phyloP scores from a whole-genome alignment of 2,797 vertebrate genomes.

The Bryconaethiops microstoma region DNA sequence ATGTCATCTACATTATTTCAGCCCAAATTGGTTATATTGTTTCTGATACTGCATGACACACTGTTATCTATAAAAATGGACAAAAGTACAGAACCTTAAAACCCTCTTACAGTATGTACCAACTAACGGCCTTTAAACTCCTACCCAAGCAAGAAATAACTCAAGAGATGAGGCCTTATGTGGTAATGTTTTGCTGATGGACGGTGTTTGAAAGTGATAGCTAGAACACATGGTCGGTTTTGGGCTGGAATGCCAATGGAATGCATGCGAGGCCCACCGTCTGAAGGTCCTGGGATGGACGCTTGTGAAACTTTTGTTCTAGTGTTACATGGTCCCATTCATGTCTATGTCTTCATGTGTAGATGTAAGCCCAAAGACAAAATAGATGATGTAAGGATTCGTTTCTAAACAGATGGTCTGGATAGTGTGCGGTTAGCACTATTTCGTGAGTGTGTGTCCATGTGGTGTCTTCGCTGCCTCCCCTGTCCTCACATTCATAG shows the following conservation, averaged over 20 bases:
- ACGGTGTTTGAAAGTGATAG: constrained; percentile 5
- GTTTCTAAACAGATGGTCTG: constrained; percentile 9
- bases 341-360: neutral
- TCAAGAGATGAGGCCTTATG: neutral
- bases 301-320: neutral
- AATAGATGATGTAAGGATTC: neutral
- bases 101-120: neutral
- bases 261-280: neutral
- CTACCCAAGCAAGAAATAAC: neutral
- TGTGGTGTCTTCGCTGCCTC: constrained; percentile 11
- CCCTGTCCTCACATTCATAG: constrained; percentile 25
- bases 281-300: neutral
- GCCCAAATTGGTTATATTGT: too few species aligned
- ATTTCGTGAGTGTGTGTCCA: neutral
- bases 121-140: neutral
- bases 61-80: neutral
- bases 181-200: constrained; percentile 1
- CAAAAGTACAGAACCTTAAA: neutral
- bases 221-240: neutral
- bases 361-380: constrained; percentile 4
- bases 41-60: neutral
- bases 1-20: neutral
- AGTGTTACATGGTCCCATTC: neutral
- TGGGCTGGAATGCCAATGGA: constrained; percentile 6
- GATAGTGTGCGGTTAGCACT: neutral